Evolutionary conservation across 2,113 vertebrate species (phyloP).

Genomic region (Vulpes lagopus): DNA sequence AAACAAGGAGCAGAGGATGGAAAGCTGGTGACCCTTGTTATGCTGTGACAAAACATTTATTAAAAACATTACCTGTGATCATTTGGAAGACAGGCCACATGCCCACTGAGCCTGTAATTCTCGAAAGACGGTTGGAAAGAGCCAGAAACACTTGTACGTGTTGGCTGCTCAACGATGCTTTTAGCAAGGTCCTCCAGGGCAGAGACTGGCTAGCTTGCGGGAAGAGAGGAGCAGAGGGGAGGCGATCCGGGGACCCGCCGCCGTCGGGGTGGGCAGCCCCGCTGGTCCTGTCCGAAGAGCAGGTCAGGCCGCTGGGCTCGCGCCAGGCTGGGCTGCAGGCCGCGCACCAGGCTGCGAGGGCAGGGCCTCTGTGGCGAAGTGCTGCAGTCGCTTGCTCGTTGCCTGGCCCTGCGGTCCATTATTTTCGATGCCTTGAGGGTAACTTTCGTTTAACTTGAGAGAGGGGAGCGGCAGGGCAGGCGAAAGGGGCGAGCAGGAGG

Average conservation of each 20-base stretch:
- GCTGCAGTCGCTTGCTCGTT: background rate
- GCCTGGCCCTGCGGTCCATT: background rate
- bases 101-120: background rate
- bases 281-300: background rate
- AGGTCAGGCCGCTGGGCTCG: background rate
- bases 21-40: background rate
- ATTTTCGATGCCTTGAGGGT: constrained; percentile 1
- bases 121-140: constrained; percentile 36
- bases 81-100: background rate
- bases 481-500: background rate
- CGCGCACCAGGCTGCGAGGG: fast-evolving
- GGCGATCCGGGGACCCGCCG: background rate
- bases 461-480: background rate
- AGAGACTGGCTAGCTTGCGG: background rate
- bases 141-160: background rate
- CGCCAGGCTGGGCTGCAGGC: too few species aligned
- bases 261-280: background rate
- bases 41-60: background rate
- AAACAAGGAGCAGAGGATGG: background rate
- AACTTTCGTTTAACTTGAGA: background rate
- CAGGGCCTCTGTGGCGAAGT: too few species aligned
- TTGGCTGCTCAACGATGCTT: background rate
- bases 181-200: constrained; percentile 24
- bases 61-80: background rate
- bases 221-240: background rate